phyloP scores from a whole-genome alignment of 2,888 invertebrate genomes.

The Nowickia ferox region DNA sequence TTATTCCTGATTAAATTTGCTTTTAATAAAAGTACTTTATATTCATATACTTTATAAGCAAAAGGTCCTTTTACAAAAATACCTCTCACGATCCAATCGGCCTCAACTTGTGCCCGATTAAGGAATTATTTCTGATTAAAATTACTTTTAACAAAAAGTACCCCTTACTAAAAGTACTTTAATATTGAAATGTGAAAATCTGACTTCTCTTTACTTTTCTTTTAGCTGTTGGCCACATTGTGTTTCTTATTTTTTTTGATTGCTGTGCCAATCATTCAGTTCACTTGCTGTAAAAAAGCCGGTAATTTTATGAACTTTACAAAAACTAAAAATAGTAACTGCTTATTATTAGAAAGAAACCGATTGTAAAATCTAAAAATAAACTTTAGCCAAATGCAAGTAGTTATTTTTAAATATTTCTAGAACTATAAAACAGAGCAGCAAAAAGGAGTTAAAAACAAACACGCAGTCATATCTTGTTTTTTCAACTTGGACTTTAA shows the following conservation, averaged over 20 bases:
- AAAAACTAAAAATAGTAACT: conserved; percentile 71
- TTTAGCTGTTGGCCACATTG: conserved; percentile 1
- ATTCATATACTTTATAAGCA: too few relatives aligned
- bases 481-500: conserved; percentile 35
- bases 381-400: conserved; percentile 49
- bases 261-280: conserved; percentile 45
- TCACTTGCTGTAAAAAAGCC: conserved; percentile 57
- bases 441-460: conserved; percentile 9
- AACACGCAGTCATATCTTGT: neutral
- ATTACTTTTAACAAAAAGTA: neutral
- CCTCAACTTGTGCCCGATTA: too few relatives aligned
- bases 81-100: neutral
- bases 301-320: conserved; percentile 50
- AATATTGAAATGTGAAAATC: neutral
- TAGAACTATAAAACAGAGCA: conserved; percentile 29
- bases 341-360: conserved; percentile 70
- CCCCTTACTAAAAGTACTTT: neutral
- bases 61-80: neutral
- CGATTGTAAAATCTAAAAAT: conserved; percentile 57
- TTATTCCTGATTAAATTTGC: too few relatives aligned
- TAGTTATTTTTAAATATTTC: conserved; percentile 47
- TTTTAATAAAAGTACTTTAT: too few relatives aligned
- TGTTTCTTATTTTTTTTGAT: neutral
- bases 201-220: neutral
- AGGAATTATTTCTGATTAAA: neutral